Base-by-base conservation (phyloP, 2,113 vertebrate genomes). In the Gallinago paraguaiae region DNA sequence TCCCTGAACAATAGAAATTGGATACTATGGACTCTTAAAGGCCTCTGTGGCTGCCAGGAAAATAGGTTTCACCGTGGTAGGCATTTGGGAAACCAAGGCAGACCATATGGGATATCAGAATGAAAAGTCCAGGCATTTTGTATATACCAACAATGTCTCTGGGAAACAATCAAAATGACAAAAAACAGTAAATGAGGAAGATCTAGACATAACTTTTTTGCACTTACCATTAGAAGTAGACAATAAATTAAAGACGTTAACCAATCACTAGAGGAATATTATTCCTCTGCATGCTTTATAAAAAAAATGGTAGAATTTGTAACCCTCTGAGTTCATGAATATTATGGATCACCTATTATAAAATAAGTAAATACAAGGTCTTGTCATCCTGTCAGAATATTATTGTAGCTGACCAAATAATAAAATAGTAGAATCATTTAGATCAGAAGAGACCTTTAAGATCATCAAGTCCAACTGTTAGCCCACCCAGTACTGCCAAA, bases 121-220 rank as follows among this genome's bases (percentile, higher is more conserved):
- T 64, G 22, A 56, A 56, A 75, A 88, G 79, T 86, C 45, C 88
- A 74, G 82, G 64, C 16, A 70, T 93, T 96, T 96, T 95, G 93
- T 97, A 92, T 97, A 92, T 27, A 94, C 22, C 81, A 80, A 91
- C 50, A 63, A 12, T 57, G 17, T 63, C 80, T 56, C 89, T 90
- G 57, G 43, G 63, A 88, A 85, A 39, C 8, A 90, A 88, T 2
- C 18, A 71, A 82, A 86, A 79, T 35, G 18, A 37, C 14, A 88
- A 72, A 86, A 85, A 83, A 2, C 7, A 79, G 46, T 33, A 71
- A 69, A 76, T 1, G 1, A 80, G 35, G 33, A 90, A 75, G 51
- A 61, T 48, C 28, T 48, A 84, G n/a, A 17, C 2, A 24, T 4
- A 31, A 25, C 4, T 25, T 27, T 64, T 77, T 74, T 82, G 4